These are phyloP conservation scores for Dolichoris vasculosae DNA, from an alignment of 1,140 invertebrate genomes.

Conservation along the genomic window DNA sequence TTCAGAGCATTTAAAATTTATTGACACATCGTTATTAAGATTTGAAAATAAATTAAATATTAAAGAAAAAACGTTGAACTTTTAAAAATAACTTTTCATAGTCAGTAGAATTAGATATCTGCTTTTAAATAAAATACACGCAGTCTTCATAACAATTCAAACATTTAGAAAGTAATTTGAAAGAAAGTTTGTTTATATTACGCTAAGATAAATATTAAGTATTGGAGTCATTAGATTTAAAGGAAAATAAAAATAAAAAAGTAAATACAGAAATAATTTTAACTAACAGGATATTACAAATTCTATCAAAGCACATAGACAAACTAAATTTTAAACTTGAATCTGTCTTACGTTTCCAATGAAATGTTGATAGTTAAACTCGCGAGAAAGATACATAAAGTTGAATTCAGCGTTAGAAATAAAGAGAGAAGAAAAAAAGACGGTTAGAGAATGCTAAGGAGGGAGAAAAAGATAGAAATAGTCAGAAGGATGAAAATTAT, in stretches of 20 bases:
- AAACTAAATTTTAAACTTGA: not conserved
- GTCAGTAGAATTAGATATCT: not conserved
- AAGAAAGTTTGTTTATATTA: not conserved
- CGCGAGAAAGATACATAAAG: not conserved
- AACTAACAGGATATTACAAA: not conserved
- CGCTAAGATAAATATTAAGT: not conserved
- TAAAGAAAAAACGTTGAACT: not conserved
- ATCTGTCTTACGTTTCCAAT: not conserved
- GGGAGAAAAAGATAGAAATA: not conserved
- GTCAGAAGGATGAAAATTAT: constrained; percentile 50
- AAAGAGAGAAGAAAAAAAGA: not conserved
- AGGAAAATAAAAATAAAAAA: not conserved
- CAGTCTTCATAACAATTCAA: not conserved
- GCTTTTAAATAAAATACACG: too few species aligned
- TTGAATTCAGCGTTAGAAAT: not conserved
- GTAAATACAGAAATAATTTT: not conserved
- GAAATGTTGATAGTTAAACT: not conserved
- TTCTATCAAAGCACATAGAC: not conserved
- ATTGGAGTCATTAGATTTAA: not conserved
- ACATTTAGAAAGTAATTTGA: not conserved
- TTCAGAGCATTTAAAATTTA: not conserved
- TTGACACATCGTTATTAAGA: not conserved
- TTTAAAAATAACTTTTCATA: not conserved
- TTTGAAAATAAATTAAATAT: not conserved
- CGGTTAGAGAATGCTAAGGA: not conserved